Base-by-base conservation (phyloP, 2,888 invertebrate genomes). In the Antheraea assamensis region DNA sequence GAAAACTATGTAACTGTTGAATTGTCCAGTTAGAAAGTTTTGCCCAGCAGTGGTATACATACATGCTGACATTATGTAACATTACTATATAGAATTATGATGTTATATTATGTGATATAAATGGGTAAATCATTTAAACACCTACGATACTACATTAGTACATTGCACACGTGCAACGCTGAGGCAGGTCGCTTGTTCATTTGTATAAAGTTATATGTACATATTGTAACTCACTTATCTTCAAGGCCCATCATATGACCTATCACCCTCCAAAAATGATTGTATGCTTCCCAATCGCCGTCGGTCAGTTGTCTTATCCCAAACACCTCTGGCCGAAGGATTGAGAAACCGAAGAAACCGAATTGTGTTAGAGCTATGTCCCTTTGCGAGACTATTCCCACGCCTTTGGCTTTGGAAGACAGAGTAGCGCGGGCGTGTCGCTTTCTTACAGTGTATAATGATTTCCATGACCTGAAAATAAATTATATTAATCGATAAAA, bases 331-430 rank as follows among this genome's bases (percentile, higher is more conserved):
- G 96, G 95, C 72, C 95, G 95, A 8, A 97, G 84, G 0, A 97
- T 86, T 0, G 96, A 93, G 78, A 96, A 96, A 0, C 98, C 98
- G 85, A 98, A 95, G 86, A 98, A 98, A 4, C 98, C 98, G 85
- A 97, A 98, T 89, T 98, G 98, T 0, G 98, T 98, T 17, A 98
- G 87, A 0, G 97, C 97, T 95, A 99, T 96, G 85, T 98, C 98
- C 78, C 97, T 95, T 87, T 98, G 98, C 0, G 97, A 96, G 55
- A 98, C 96, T 58, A 94, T 91, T 0, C 95, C 95, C 3, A 93
- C 79, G 10, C 95, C 92, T 89, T 88, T 88, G 3, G 86, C 71
- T 74, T 88, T 90, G 19, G 95, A 88, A 0, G 92, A 89, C 30
- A 95, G 91, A 64, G 96, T 96, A 0, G 96, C 96, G 2, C 95